Conservation (phyloP, 2,113 vertebrate species). For the Dipodomys spectabilis region DNA sequence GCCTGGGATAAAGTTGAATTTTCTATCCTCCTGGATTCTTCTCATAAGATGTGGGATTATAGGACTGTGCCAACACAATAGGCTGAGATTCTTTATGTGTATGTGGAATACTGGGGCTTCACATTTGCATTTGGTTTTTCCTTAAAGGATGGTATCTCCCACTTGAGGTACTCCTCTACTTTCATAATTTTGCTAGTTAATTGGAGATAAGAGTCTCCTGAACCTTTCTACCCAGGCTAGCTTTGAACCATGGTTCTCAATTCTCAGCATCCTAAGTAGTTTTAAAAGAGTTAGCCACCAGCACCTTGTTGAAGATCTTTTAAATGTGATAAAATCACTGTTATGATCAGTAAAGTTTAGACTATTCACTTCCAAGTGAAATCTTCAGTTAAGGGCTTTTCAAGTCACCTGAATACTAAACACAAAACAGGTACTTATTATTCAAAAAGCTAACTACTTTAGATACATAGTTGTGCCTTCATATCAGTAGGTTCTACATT, state of each 20-base stretch:
- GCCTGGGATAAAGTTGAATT: no score
- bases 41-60: not conserved
- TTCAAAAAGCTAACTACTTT: not conserved
- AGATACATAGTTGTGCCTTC: not conserved
- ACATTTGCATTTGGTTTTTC: no score
- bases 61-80: not conserved
- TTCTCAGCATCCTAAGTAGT: not conserved
- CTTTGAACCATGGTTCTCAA: not conserved
- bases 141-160: no score
- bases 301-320: not conserved
- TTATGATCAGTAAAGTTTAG: not conserved
- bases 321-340: not conserved
- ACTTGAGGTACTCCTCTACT: no score
- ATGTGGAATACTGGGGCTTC: not conserved
- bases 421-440: not conserved
- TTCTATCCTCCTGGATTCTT: not conserved
- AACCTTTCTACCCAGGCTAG: not conserved
- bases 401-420: not conserved
- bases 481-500: not conserved
- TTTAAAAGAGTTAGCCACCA: not conserved
- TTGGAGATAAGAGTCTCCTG: no score
- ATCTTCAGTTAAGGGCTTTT: not conserved
- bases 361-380: not conserved
- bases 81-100: not conserved
- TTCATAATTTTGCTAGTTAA: no score